Base-by-base conservation (phyloP, 1,140 invertebrate genomes). In the Zaprionus vittiger region DNA sequence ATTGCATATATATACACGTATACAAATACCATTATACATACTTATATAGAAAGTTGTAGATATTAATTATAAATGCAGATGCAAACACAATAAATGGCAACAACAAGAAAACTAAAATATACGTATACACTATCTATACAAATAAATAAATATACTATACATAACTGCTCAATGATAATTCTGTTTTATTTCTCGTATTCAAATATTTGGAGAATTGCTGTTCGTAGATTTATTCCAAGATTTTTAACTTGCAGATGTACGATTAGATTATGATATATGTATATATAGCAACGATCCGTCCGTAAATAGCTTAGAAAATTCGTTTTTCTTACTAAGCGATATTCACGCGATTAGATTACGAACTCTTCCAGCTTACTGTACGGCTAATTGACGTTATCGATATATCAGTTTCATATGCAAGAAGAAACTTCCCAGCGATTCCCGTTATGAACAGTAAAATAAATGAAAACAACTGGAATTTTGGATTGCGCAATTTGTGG, bases 41-140 rank as follows among this genome's bases (percentile, higher is more conserved):
- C 38, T 41, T 60, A 71, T 44, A 71, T 76, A 49, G 15, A 65
- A 66, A 69, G 55, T 73, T 86, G 83, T 87, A 86, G 83, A 86
- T 86, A 87, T 78, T 86, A 80, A 83, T 38, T 38, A 20, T 70
- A 67, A 56, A 52, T 37, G 47, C 20, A 59, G 1, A 68, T 57
- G 57, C 76, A 34, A 34, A 80, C 73, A 79, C 62, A 83, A 56
- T 68, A 77, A 77, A 79, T 62, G 60, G 63, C 52, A 67, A 64
- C 44, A 67, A 64, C 67, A 70, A 76, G 20, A 77, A 69, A 83
- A 54, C 60, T 81, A 77, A 67, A 76, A 65, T 75, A 65, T 75
- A 79, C 57, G 24, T 73, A 68, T 77, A 66, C 31, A 73, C 54
- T 79, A 76, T 59, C 57, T 72, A 38, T 62, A 73, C 17, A 47